A percentile compares a stretch with the other conserved stretches of the same genome.
phyloP scores from a whole-genome alignment of 2,113 vertebrate genomes.

The Meles meles region DNA sequence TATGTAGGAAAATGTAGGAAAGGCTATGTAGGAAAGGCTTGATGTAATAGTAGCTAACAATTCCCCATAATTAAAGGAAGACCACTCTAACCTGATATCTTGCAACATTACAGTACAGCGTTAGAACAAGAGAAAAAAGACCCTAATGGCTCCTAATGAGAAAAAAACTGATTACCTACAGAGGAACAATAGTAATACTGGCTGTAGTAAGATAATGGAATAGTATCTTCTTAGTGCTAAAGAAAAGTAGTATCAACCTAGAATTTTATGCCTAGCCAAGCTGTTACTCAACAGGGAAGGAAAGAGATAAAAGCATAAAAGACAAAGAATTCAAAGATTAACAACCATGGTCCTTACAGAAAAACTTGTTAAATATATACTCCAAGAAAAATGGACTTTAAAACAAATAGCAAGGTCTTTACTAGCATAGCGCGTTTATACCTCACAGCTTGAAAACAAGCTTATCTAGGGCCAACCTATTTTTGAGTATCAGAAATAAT shows the following conservation, averaged over 20 bases:
- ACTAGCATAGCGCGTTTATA: background rate
- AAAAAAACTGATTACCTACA: background rate
- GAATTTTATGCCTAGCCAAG: background rate
- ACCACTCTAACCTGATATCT: background rate
- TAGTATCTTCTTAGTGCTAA: background rate
- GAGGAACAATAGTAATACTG: background rate
- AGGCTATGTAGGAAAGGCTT: background rate
- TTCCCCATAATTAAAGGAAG: conserved; percentile 1
- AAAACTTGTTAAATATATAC: background rate
- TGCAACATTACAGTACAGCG: background rate
- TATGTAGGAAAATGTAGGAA: background rate
- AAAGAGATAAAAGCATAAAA: background rate
- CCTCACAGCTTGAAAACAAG: background rate
- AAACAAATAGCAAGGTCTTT: background rate
- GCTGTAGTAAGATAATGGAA: background rate
- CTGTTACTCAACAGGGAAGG: background rate
- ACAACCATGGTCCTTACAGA: background rate
- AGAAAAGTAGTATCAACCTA: background rate
- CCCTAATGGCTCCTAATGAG: background rate
- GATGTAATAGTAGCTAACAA: background rate
- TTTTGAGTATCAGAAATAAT: conserved; percentile 7
- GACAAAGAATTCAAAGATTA: background rate
- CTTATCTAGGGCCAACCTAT: background rate
- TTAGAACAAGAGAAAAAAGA: background rate
- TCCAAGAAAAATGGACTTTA: background rate